A percentile compares a stretch with the other conserved stretches of the same genome.
Evolutionary conservation across 2,797 vertebrate genomes (phyloP).

Genomic region (Xyrichtys novacula): DNA sequence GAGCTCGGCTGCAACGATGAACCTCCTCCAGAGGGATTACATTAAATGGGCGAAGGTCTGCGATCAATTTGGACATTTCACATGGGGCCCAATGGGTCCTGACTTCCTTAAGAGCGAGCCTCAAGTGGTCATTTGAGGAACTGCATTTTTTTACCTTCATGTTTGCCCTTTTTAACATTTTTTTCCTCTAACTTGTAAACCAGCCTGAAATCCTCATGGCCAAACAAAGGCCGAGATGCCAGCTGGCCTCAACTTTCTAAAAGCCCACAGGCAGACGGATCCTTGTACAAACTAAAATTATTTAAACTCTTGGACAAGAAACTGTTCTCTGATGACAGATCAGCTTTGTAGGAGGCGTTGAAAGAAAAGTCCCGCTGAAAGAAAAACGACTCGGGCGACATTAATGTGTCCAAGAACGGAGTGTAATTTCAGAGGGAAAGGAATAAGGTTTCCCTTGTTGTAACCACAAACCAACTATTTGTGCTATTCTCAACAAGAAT

Average conservation of each 20-base stretch:
- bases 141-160: not conserved
- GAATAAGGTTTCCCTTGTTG: constrained; percentile 61
- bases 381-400: constrained; percentile 52
- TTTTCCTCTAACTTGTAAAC: not conserved
- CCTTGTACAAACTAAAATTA: constrained; percentile 38
- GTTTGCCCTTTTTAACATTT: not conserved
- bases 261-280: constrained; percentile 16
- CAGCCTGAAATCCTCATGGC: constrained; percentile 23
- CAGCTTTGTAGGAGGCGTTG: constrained; percentile 32
- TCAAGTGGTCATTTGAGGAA: not conserved
- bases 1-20: no score
- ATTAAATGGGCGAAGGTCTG: no score
- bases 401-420: constrained; percentile 63
- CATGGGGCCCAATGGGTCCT: no score
- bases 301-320: constrained; percentile 42
- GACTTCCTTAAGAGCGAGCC: not conserved
- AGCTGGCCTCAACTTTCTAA: constrained; percentile 15
- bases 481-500: constrained; percentile 70
- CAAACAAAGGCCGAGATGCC: constrained; percentile 24
- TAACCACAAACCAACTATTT: constrained; percentile 73
- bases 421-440: constrained; percentile 71
- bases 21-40: no score
- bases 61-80: no score
- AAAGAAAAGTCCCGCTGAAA: constrained; percentile 46
- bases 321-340: constrained; percentile 41